These are phyloP conservation scores for Bombus vancouverensis DNA, from an alignment of 1,140 invertebrate genomes.

Conservation along the genomic window DNA sequence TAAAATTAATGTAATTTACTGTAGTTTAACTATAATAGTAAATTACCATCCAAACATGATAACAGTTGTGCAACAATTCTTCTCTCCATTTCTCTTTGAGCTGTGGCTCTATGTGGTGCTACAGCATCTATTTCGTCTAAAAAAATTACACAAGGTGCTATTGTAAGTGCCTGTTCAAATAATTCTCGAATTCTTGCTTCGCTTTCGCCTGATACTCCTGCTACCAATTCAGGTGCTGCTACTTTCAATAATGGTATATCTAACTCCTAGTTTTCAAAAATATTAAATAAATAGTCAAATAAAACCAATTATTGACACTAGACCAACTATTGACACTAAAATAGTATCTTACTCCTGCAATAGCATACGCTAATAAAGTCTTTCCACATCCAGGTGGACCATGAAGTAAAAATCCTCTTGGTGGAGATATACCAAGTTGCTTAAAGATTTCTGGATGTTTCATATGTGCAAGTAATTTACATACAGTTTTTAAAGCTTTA, in stretches of 20 bases:
- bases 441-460: conserved; percentile 92
- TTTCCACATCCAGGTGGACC: conserved; percentile 97
- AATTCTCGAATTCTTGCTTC: conserved; percentile 95
- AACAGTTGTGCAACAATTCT: conserved; percentile 96
- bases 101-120: conserved; percentile 92
- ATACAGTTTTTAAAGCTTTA: conserved; percentile 89
- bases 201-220: conserved; percentile 97
- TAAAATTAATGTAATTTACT: not conserved
- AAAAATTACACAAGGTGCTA: conserved; percentile 94
- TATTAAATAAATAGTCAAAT: conserved; percentile 10
- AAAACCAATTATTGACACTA: not conserved
- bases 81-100: conserved; percentile 97
- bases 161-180: conserved; percentile 91
- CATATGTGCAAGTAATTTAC: conserved; percentile 91
- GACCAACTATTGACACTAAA: not conserved
- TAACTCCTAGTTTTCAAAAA: conserved; percentile 82
- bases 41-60: conserved; percentile 91
- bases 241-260: conserved; percentile 92
- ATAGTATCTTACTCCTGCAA: conserved; percentile 90
- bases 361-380: conserved; percentile 94
- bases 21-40: conserved; percentile 8
- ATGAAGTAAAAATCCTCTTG: conserved; percentile 93
- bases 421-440: conserved; percentile 90
- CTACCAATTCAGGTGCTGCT: conserved; percentile 94
- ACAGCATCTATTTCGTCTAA: conserved; percentile 97